Evolutionary conservation across 2,888 invertebrate species (phyloP).

Genomic region (Amphipoea oculea): DNA sequence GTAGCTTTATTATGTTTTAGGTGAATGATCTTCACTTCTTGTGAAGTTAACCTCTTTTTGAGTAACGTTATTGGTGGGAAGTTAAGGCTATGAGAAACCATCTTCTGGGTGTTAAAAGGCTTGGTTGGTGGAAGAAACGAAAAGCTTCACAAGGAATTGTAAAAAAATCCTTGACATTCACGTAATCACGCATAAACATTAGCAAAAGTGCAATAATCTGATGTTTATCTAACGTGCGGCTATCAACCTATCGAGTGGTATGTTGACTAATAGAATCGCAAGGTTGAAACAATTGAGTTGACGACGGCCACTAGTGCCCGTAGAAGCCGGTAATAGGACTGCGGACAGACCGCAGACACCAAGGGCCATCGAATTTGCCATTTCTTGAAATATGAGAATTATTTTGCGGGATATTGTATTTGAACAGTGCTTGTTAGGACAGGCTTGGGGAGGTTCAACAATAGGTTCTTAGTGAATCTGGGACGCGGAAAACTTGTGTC

Average conservation of each 20-base stretch:
- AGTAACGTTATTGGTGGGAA: neutral
- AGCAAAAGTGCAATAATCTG: constrained; percentile 49
- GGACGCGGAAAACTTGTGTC: constrained; percentile 17
- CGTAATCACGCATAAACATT: constrained; percentile 25
- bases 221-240: constrained; percentile 67
- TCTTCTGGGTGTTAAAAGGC: neutral
- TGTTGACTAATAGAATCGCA: constrained; percentile 81
- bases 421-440: constrained; percentile 17
- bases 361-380: constrained; percentile 22
- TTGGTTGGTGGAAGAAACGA: neutral
- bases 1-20: constrained; percentile 37
- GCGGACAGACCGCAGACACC: constrained; percentile 21
- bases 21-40: constrained; percentile 26
- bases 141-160: neutral
- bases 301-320: constrained; percentile 73
- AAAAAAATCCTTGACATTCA: constrained; percentile 37
- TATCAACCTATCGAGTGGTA: constrained; percentile 71
- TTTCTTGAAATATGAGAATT: constrained; percentile 25
- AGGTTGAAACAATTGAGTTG: constrained; percentile 84
- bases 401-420: constrained; percentile 6
- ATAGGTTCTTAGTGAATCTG: constrained; percentile 2
- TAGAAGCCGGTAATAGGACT: constrained; percentile 41
- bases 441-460: neutral
- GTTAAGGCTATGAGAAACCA: neutral
- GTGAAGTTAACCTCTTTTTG: neutral